Conservation (phyloP, 35 echinoderm and acorn worm genomes). For the Amphiura filiformis region DNA sequence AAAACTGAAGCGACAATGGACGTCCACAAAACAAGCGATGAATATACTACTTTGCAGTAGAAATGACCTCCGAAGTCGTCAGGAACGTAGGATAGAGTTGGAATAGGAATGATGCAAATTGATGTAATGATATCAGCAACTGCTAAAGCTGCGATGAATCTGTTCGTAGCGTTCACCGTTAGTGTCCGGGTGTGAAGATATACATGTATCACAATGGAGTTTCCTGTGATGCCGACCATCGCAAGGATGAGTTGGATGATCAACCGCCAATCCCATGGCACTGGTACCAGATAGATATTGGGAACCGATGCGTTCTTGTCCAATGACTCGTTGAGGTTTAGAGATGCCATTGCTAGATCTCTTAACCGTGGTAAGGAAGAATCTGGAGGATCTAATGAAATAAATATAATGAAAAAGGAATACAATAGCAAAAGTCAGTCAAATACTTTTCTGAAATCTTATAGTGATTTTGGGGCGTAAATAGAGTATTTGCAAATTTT, state of each 20-base stretch:
- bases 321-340: too few relatives aligned
- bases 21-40: constrained; percentile 58
- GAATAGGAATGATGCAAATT: constrained; percentile 39
- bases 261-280: constrained; percentile 39
- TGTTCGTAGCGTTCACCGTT: constrained; percentile 34
- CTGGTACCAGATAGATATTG: too few relatives aligned
- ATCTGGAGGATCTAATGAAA: too few relatives aligned
- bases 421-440: too few relatives aligned
- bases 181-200: constrained; percentile 21
- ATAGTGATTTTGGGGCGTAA: too few relatives aligned
- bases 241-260: constrained; percentile 45
- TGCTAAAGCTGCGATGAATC: constrained; percentile 52
- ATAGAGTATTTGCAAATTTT: too few relatives aligned
- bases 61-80: background rate
- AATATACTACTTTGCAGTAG: constrained; percentile 61
- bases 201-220: constrained; percentile 42
- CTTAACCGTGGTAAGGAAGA: too few relatives aligned
- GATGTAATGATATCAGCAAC: constrained; percentile 76
- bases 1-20: constrained; percentile 71
- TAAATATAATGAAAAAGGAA: too few relatives aligned
- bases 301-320: too few relatives aligned
- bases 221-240: constrained; percentile 63
- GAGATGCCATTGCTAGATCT: too few relatives aligned
- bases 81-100: background rate
- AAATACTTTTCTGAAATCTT: too few relatives aligned